Evolutionary conservation across 2,113 vertebrate species (phyloP).

Genomic region (Calypte anna): DNA sequence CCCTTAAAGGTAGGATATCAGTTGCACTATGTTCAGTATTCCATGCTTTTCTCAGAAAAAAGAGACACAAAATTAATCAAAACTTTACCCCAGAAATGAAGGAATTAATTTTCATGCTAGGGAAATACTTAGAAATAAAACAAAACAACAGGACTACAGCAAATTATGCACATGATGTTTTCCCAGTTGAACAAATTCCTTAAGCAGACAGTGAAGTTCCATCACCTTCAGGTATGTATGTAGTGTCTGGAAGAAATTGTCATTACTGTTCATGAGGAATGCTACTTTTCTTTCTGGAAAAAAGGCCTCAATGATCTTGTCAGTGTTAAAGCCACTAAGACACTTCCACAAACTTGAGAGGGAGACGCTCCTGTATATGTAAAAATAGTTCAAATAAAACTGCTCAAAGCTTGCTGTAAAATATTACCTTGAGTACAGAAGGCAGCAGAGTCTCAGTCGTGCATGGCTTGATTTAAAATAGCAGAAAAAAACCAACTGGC

Average conservation of each 20-base stretch:
- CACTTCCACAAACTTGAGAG: background rate
- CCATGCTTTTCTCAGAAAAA: background rate
- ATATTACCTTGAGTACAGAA: background rate
- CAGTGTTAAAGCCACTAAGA: background rate
- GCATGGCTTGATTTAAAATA: constrained; percentile 1
- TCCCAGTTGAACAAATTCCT: background rate
- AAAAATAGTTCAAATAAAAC: background rate
- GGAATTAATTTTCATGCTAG: background rate
- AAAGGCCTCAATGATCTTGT: background rate
- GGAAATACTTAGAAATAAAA: background rate
- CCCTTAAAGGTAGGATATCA: background rate
- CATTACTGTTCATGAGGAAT: background rate
- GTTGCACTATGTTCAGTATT: background rate
- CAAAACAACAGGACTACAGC: background rate
- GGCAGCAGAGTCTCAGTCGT: background rate
- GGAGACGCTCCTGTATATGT: background rate
- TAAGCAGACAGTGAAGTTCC: background rate
- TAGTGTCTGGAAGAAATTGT: background rate
- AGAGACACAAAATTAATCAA: background rate
- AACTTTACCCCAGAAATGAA: background rate
- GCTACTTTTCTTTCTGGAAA: background rate
- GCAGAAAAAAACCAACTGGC: background rate
- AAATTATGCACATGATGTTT: background rate
- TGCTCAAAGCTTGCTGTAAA: background rate
- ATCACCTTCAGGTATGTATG: background rate